These are phyloP conservation scores for Phylloscopus whistleri DNA, from an alignment of 2,113 vertebrate genomes.

Conservation along the genomic window DNA sequence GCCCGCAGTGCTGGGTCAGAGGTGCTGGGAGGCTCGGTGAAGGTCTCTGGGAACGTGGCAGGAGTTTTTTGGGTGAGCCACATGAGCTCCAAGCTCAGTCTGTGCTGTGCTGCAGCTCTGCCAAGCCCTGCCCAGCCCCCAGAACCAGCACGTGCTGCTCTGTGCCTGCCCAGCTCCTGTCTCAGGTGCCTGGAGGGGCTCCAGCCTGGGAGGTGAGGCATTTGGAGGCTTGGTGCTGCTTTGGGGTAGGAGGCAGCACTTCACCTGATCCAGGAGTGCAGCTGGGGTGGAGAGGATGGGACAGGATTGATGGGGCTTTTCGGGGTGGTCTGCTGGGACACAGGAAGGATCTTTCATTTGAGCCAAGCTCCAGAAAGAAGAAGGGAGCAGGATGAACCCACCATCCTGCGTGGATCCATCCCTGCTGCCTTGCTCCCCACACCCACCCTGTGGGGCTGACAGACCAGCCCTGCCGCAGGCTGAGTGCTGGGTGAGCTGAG, in stretches of 20 bases:
- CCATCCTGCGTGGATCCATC: fast-evolving
- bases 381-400: background rate
- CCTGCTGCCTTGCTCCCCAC: background rate
- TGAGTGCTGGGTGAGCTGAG: fast-evolving
- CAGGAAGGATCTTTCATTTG: background rate
- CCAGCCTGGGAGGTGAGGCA: background rate
- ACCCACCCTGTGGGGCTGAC: fast-evolving
- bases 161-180: fast-evolving
- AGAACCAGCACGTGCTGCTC: background rate
- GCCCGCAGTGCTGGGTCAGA: fast-evolving
- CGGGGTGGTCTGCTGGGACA: fast-evolving
- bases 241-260: background rate
- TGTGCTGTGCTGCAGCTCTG: background rate
- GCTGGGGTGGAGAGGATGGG: background rate
- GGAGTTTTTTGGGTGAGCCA: background rate
- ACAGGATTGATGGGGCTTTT: too few species aligned
- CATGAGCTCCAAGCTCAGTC: fast-evolving
- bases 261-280: background rate
- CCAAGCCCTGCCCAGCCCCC: background rate
- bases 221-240: background rate
- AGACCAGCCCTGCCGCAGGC: fast-evolving
- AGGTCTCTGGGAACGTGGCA: fast-evolving
- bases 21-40: background rate
- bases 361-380: background rate
- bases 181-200: background rate